Conservation (phyloP, 2,113 vertebrate genomes). For the Ictalurus punctatus region DNA sequence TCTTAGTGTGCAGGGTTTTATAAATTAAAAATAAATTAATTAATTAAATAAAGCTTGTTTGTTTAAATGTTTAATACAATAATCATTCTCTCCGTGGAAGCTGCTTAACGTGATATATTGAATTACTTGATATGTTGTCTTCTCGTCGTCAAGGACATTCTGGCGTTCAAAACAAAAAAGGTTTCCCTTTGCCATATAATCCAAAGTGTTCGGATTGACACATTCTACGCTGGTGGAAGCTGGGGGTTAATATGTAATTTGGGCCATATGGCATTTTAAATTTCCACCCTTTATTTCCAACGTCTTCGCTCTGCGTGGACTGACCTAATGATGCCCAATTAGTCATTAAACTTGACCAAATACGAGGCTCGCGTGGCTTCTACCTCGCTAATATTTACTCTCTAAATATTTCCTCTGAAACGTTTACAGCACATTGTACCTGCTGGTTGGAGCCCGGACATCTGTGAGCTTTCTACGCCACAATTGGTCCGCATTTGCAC, state of each 20-base stretch:
- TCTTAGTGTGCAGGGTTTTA: not conserved
- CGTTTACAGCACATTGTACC: conserved; percentile 85
- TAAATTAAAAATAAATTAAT: too few species aligned
- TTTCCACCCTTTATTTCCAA: conserved; percentile 74
- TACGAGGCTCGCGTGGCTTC: conserved; percentile 77
- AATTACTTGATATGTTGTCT: conserved; percentile 60
- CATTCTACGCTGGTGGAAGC: conserved; percentile 69
- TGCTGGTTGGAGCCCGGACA: conserved; percentile 76
- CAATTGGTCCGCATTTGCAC: conserved; percentile 68
- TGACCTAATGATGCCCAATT: conserved; percentile 92
- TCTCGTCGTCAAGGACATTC: conserved; percentile 74
- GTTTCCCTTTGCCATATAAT: conserved; percentile 54
- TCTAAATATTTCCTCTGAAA: conserved; percentile 88
- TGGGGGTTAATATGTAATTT: conserved; percentile 92
- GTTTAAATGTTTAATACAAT: conserved; percentile 53
- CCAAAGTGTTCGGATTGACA: conserved; percentile 60
- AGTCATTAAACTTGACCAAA: conserved; percentile 84
- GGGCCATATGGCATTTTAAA: conserved; percentile 88
- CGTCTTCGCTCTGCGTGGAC: conserved; percentile 78
- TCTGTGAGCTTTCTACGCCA: conserved; percentile 77
- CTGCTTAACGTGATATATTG: conserved; percentile 60
- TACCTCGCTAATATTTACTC: conserved; percentile 87
- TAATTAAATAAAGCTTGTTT: conserved; percentile 10
- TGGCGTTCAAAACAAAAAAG: conserved; percentile 66
- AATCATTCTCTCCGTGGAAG: conserved; percentile 5